Evolutionary conservation across 2,797 vertebrate species (phyloP), one percentile per base, ranked within the genome.

Genomic region (Streptopelia turtur): DNA sequence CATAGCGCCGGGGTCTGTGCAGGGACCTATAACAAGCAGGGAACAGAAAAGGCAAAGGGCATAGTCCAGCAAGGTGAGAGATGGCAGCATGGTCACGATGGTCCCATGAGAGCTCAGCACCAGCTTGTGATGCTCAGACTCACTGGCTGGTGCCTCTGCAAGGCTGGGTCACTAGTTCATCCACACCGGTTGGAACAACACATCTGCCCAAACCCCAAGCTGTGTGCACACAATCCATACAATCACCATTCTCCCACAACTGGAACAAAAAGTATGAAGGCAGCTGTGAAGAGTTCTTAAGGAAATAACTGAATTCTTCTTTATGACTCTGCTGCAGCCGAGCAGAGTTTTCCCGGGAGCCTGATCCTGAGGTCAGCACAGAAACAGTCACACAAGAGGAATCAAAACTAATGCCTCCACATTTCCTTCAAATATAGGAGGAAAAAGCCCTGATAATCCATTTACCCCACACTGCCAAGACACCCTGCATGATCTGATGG

Each of bases 81-180:
- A 5, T 0, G 0, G 10, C 17, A 30, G 28, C 10, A 45, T 39
- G 23, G 68, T 31, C 30, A 1, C 0, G 7, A 6, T 5, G 22
- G 4, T 13, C 27, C 49, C 4, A 39, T 3, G 7, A 5, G 30
- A 59, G 41, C 53, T 60, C 60, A 25, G 17, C 68, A 35, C 56
- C 68, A 6, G 23, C 33, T 5, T 47, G 4, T 4, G 7, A 28
- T 24, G n/a, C 39, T n/a, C 25, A 12, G 31, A n/a, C 8, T 49
- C 3, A 0, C 69, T 13, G 68, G 8, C 13, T 9, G 1, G 5
- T 3, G 22, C 20, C 17, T 41, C 33, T 28, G n/a, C 45, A 33
- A 1, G 39, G 3, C 15, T 13, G 53, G 61, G 41, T 13, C 22
- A 2, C 18, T 17, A 61, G 43, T 37, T 28, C 50, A 22, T 1